Conservation (phyloP, 2,888 invertebrate genomes). For the Synergus japonicus region DNA sequence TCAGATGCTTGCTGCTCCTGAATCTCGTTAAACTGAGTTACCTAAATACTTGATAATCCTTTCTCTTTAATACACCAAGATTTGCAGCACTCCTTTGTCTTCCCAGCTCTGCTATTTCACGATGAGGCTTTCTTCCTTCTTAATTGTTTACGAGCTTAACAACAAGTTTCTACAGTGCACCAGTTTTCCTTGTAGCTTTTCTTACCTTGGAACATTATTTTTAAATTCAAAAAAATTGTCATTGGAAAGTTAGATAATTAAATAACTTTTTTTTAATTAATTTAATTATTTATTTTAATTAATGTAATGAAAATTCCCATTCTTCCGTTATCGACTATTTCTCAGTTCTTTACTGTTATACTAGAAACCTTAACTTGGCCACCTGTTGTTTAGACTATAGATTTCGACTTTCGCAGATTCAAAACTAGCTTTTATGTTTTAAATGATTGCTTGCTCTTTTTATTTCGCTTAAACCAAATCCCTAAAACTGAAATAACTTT, state of each 20-base stretch:
- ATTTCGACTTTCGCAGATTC: background rate
- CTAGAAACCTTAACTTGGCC: background rate
- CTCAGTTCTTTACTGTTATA: background rate
- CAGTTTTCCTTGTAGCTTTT: background rate
- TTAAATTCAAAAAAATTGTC: background rate
- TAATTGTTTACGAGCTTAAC: background rate
- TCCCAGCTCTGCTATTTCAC: slow-evolving; percentile 16
- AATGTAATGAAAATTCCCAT: background rate
- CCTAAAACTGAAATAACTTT: too few relatives aligned
- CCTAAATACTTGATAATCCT: slow-evolving; percentile 29
- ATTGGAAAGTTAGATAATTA: too few relatives aligned
- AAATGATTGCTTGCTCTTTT: too few relatives aligned
- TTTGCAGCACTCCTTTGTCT: slow-evolving; percentile 21
- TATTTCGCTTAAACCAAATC: too few relatives aligned
- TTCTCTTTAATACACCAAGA: slow-evolving; percentile 9
- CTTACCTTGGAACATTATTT: background rate
- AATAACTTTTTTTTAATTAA: too few relatives aligned
- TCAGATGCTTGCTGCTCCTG: slow-evolving; percentile 3
- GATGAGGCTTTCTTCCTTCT: background rate
- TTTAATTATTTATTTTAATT: background rate
- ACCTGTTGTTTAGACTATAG: background rate
- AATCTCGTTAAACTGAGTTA: slow-evolving; percentile 29
- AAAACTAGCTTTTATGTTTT: background rate
- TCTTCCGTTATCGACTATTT: background rate
- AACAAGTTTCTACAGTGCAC: background rate